These are phyloP conservation scores for Meteorus sp. DNA, from an alignment of 1,140 invertebrate species.

Conservation along the genomic window DNA sequence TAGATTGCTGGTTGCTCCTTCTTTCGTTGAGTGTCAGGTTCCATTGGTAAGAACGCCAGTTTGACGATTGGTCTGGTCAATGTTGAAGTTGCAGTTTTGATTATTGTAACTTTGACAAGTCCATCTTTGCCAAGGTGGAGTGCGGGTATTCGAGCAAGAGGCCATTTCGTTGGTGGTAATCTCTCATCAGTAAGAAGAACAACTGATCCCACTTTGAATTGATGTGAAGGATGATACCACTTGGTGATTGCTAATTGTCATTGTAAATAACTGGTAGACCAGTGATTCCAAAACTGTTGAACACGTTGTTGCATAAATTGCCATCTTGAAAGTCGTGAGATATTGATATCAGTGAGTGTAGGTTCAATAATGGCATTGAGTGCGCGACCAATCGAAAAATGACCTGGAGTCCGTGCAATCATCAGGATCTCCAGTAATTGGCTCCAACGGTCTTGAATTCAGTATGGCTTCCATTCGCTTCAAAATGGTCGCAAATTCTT, in stretches of 20 bases:
- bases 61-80: slow-evolving; percentile 9
- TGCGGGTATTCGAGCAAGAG: slow-evolving; percentile 14
- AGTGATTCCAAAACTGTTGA: no score
- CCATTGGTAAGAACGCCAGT: no score
- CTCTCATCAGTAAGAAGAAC: neutral
- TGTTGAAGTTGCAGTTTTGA: slow-evolving; percentile 1
- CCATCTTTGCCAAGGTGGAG: slow-evolving; percentile 24
- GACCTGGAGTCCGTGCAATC: slow-evolving; percentile 32
- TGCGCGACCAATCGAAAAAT: slow-evolving; percentile 35
- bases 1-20: no score
- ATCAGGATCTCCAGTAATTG: slow-evolving; percentile 34
- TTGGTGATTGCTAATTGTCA: neutral
- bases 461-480: slow-evolving; percentile 38
- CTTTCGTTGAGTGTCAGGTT: no score
- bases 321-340: no score
- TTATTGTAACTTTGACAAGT: neutral
- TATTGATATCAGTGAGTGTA: neutral
- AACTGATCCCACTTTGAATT: neutral
- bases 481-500: slow-evolving; percentile 36
- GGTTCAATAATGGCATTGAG: slow-evolving; percentile 20
- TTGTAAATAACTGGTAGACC: slow-evolving; percentile 3
- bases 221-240: neutral
- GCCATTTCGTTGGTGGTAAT: slow-evolving; percentile 22
- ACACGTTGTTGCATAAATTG: no score
- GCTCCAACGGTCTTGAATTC: slow-evolving; percentile 38